Percentiles rank a stretch among this genome's conserved stretches.
These are phyloP conservation scores for Schizotus pectinicornis DNA, from an alignment of 2,888 invertebrate species.

Conservation along the genomic window DNA sequence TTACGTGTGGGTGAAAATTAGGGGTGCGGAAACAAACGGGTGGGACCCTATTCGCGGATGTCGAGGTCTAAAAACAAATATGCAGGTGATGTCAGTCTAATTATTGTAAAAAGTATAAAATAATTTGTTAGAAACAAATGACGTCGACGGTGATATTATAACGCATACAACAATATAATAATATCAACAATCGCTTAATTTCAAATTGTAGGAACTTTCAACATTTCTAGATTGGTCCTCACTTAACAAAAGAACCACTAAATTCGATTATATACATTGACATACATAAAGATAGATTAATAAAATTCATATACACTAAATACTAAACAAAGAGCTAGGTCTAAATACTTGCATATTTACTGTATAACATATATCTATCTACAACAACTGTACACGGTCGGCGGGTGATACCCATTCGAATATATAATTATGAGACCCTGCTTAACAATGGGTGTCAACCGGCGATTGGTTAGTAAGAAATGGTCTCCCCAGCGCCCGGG, in stretches of 20 bases:
- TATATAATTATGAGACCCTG: slow-evolving; percentile 60
- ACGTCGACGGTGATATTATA: slow-evolving; percentile 25
- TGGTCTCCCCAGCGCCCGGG: no score
- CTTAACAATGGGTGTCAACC: slow-evolving; percentile 57
- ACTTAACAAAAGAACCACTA: slow-evolving; percentile 48
- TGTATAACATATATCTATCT: slow-evolving; percentile 46
- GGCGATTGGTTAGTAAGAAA: slow-evolving; percentile 37
- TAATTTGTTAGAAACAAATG: slow-evolving; percentile 27
- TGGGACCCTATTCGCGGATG: slow-evolving; percentile 52
- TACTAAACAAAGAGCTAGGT: slow-evolving; percentile 50
- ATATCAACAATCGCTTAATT: slow-evolving; percentile 43
- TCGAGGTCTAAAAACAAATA: slow-evolving; percentile 43
- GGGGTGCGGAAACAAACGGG: slow-evolving; percentile 21
- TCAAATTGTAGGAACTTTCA: slow-evolving; percentile 55
- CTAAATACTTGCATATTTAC: slow-evolving; percentile 43
- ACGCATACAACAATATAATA: slow-evolving; percentile 34
- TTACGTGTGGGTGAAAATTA: background rate
- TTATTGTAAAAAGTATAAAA: slow-evolving; percentile 32
- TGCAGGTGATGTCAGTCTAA: slow-evolving; percentile 34
- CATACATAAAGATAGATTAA: slow-evolving; percentile 48
- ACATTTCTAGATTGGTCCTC: slow-evolving; percentile 57
- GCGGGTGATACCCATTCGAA: slow-evolving; percentile 55
- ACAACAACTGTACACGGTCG: slow-evolving; percentile 50
- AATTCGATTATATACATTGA: slow-evolving; percentile 51
- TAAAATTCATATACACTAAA: slow-evolving; percentile 48